phyloP scores from a whole-genome alignment of 2,113 vertebrate species.

The Lepidiolamprologus cunningtoni region DNA sequence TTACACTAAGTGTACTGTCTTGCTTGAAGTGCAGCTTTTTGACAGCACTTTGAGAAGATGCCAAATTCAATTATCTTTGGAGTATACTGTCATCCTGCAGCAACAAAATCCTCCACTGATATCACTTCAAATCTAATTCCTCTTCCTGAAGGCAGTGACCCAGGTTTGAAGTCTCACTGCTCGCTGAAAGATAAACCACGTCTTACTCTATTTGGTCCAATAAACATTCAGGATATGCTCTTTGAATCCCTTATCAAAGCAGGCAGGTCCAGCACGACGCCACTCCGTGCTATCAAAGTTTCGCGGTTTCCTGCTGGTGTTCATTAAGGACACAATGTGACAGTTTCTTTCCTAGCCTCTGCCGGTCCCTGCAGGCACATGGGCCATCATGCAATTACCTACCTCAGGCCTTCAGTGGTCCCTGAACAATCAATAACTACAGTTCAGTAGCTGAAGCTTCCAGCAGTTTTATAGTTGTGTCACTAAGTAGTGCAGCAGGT shows the following conservation, averaged over 20 bases:
- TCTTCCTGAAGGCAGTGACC: slow-evolving; percentile 3
- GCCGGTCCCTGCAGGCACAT: slow-evolving; percentile 20
- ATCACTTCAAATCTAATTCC: slow-evolving; percentile 40
- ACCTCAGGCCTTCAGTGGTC: slow-evolving; percentile 6
- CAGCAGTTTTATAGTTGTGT: not conserved
- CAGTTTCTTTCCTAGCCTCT: slow-evolving; percentile 7
- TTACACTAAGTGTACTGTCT: not conserved
- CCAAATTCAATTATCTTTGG: slow-evolving; percentile 37
- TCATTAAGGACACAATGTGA: slow-evolving; percentile 40
- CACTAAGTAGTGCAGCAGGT: slow-evolving; percentile 4
- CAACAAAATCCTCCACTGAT: slow-evolving; percentile 19
- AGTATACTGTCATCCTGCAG: slow-evolving; percentile 2
- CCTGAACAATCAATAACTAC: slow-evolving; percentile 45
- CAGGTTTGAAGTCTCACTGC: slow-evolving; percentile 5
- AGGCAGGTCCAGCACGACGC: not conserved
- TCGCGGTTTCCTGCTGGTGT: slow-evolving; percentile 10
- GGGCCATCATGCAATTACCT: slow-evolving; percentile 39
- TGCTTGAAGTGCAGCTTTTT: not conserved
- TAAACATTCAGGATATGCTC: slow-evolving; percentile 9
- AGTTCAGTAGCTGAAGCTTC: slow-evolving; percentile 17
- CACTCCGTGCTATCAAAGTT: not conserved
- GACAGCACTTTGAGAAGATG: slow-evolving; percentile 27
- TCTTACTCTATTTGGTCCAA: slow-evolving; percentile 15
- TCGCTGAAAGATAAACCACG: slow-evolving; percentile 1
- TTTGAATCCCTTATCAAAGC: slow-evolving; percentile 23